Percentiles rank a stretch among this genome's conserved stretches.
phyloP scores from a whole-genome alignment of 2,888 invertebrate genomes.

The Eurytoma adleriae region DNA sequence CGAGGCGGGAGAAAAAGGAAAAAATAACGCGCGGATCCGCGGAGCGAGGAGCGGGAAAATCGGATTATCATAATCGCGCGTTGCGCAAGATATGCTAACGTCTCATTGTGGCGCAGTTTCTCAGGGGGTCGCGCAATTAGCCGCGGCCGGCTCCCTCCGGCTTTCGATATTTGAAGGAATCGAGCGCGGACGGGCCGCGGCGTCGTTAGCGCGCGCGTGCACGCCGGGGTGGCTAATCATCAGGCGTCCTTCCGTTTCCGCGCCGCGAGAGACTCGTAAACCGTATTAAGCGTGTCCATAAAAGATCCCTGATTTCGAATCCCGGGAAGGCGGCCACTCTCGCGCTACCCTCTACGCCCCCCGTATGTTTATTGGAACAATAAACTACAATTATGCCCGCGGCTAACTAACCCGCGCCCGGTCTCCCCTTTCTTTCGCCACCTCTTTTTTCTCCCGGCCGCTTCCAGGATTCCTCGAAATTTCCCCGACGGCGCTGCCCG shows the following conservation, averaged over 20 bases:
- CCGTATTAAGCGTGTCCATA: constrained; percentile 67
- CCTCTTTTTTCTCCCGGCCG: background rate
- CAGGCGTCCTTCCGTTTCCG: constrained; percentile 67
- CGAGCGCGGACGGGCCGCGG: background rate
- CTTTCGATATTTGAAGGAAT: background rate
- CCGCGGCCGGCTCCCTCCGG: no score
- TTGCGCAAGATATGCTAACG: constrained; percentile 32
- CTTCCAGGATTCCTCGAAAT: background rate
- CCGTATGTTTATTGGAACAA: constrained; percentile 73
- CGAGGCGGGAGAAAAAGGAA: constrained; percentile 4
- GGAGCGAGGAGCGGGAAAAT: background rate
- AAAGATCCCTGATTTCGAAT: constrained; percentile 70
- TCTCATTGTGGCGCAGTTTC: constrained; percentile 36
- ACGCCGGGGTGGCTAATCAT: constrained; percentile 51
- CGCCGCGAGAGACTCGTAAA: constrained; percentile 62
- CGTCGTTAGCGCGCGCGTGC: background rate
- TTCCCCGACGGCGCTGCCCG: background rate
- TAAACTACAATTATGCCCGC: constrained; percentile 73
- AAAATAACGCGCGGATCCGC: background rate
- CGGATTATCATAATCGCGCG: constrained; percentile 39
- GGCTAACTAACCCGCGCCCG: constrained; percentile 67
- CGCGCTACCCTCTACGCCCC: constrained; percentile 60
- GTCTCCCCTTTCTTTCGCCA: background rate
- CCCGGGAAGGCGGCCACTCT: constrained; percentile 63
- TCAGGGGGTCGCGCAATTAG: constrained; percentile 11